Base-by-base conservation (phyloP, 2,113 vertebrate genomes). In the Rhineura floridana region DNA sequence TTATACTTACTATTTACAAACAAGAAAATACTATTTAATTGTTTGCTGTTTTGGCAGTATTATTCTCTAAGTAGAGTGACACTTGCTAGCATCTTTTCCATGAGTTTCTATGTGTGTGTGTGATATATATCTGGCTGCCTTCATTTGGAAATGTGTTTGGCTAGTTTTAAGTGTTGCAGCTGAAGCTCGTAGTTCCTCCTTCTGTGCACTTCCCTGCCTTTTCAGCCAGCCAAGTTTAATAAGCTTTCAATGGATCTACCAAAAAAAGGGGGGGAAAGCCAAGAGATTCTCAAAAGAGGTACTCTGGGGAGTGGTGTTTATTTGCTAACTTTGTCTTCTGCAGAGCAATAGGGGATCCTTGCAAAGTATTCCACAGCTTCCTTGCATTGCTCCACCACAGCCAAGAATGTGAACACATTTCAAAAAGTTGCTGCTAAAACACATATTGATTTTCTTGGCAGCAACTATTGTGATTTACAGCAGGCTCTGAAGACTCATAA, bases 41-140 rank as follows among this genome's bases (percentile, higher is more conserved):
- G 87, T 65, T 63, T 83, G 13, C 59, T 87, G 84, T 78, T 92
- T 90, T 76, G 86, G 89, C 8, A 90, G 77, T 44, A 90, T 62
- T 91, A 88, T 80, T 81, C 3, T 2, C 42, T 78, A 55, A 77
- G 78, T 69, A 87, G 77, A 90, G 62, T 83, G 87, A 79, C 77
- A 70, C 65, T 46, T 15, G 80, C 2, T n/a, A 6, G 89, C 63
- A 46, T 84, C 63, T 17, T n/a, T 28, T 25, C 63, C 50, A 1
- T 39, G 63, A 83, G 17, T 78, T 92, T 91, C 84, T 62, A 59
- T 42, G 70, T 91, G 19, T 2, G 55, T 21, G 55, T 59, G 55
- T 59, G 55, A 59, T 17, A 59, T 19, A 2, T 59, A 59, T 59
- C 55, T 59, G 4, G 15, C 4, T 13, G 55, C 55, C 79, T 90